Evolutionary conservation across 2,888 invertebrate genomes (phyloP), one percentile per base, ranked within the genome.

Genomic region (Halocaridina rubra): DNA sequence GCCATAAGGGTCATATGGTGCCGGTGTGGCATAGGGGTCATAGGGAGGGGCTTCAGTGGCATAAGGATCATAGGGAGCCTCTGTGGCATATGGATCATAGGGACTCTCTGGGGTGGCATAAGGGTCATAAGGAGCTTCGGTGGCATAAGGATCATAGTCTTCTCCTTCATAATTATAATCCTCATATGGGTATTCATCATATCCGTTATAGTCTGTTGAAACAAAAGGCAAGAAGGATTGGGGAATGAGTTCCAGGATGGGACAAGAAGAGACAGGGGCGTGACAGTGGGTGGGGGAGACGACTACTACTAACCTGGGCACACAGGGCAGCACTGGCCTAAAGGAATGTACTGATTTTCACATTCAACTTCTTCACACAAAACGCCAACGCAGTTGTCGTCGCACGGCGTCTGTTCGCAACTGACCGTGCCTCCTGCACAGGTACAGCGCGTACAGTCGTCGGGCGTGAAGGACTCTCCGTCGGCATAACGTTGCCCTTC

Each of bases 371-470:
- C 90, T 4, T 91, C 91, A 89, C 93, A 93, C 57, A 91, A 91
- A 81, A 92, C 91, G n/a, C 91, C 91, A 75, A 91, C 91, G 89
- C 92, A 93, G 75, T 91, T 90, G 3, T 90, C 90, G n/a, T 85
- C 84, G 72, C 88, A 88, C 13, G 77, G 76, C 46, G 82, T 82
- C 5, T 91, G 91, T 84, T 89, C 91, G 89, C 94, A 94, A 72
- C 92, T 91, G 64, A 95, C 93, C 61, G 93, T 92, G 0, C 95
- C 95, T 27, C 92, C 91, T 75, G 91, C 91, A 90, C 97, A 97
- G 67, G 93, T 92, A 90, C 97, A 97, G 29, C 93, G 92, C 0
- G 94, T 95, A 89, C 96, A 95, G 88, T 93, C 93, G 90, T 94
- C 94, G 88, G 94, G 94, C 80, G 91, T 91, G 93, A 94, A 95